Evolutionary conservation across 1,140 invertebrate species (phyloP).

Genomic region (Nixonia krombeini): DNA sequence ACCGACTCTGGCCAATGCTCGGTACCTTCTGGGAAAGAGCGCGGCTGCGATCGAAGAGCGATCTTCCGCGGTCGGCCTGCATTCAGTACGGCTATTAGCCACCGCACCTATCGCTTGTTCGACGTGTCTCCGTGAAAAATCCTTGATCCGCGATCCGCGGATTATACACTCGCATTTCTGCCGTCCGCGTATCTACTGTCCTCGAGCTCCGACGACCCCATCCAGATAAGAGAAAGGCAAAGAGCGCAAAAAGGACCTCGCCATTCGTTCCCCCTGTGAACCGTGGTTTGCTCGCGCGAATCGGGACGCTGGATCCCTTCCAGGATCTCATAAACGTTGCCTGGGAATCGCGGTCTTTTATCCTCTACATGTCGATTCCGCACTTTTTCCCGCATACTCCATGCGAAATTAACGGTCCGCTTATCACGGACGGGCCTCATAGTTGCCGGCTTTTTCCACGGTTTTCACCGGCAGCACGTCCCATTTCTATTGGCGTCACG

Average conservation of each 20-base stretch:
- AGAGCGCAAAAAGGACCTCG: conserved; percentile 30
- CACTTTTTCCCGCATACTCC: too few species aligned
- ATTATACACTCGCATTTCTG: conserved; percentile 38
- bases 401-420: too few species aligned
- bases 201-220: conserved; percentile 27
- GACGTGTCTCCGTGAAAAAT: too few species aligned
- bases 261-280: conserved; percentile 24
- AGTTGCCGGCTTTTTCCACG: too few species aligned
- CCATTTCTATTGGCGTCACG: too few species aligned
- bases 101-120: conserved; percentile 37
- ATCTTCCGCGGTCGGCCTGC: conserved; percentile 25
- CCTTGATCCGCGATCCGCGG: conserved; percentile 12
- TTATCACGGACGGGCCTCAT: too few species aligned
- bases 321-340: neutral
- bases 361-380: conserved; percentile 3
- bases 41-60: conserved; percentile 45
- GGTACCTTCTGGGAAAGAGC: conserved; percentile 47
- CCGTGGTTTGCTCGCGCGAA: conserved; percentile 1
- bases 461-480: too few species aligned
- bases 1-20: conserved; percentile 28
- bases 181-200: conserved; percentile 34
- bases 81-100: conserved; percentile 5
- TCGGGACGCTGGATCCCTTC: neutral
- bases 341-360: conserved; percentile 2
- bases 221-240: conserved; percentile 32